Conservation (phyloP, 2,888 invertebrate genomes). For the Strigamia maritima region DNA sequence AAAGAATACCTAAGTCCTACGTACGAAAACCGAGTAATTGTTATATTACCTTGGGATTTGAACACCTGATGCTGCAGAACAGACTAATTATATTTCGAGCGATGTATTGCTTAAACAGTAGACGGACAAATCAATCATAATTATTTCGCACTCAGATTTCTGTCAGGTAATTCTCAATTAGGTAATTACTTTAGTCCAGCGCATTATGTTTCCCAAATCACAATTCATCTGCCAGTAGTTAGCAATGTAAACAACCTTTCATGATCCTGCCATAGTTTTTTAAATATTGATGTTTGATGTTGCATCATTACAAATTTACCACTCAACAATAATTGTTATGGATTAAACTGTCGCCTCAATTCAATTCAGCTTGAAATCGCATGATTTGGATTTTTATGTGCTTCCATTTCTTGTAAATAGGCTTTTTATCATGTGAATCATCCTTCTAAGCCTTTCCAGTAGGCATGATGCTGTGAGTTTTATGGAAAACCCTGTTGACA, state of each 20-base stretch:
- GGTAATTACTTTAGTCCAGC: background rate
- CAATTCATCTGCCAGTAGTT: background rate
- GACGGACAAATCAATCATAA: background rate
- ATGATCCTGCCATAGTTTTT: background rate
- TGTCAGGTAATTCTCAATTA: background rate
- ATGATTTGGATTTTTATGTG: background rate
- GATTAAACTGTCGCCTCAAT: background rate
- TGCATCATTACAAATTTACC: background rate
- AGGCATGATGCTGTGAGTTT: background rate
- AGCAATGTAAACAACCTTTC: background rate
- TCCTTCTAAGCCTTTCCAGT: background rate
- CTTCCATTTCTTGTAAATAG: background rate
- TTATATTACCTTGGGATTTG: background rate
- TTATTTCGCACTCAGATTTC: constrained; percentile 3
- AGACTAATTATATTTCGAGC: background rate
- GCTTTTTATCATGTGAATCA: background rate
- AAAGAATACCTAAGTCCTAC: no score
- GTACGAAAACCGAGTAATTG: background rate
- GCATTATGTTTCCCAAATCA: background rate
- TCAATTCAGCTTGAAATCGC: background rate
- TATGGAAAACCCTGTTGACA: constrained; percentile 6
- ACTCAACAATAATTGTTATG: no score
- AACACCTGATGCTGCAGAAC: constrained; percentile 1
- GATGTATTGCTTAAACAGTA: background rate
- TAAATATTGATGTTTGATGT: background rate